Percentiles rank a stretch among this genome's conserved stretches.
phyloP scores from a whole-genome alignment of 2,113 vertebrate species.

The Phylloscopus trochiloides region DNA sequence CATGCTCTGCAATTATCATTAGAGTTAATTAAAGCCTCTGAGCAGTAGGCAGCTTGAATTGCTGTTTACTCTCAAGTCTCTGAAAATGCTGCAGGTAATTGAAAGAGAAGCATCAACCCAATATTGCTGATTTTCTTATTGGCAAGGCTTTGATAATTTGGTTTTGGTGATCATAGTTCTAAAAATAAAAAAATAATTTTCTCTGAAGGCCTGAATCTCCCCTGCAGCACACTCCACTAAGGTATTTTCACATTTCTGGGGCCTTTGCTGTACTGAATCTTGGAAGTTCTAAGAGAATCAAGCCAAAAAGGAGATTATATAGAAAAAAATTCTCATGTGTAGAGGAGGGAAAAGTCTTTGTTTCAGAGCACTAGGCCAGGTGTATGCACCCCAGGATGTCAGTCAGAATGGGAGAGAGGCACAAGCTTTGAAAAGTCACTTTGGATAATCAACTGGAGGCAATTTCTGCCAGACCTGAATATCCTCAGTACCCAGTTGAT shows the following conservation, averaged over 20 bases:
- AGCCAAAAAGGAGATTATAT: neutral
- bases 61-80: conserved; percentile 17
- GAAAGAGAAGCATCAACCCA: neutral
- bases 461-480: neutral
- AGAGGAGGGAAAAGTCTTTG: neutral
- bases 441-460: neutral
- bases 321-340: fast-evolving
- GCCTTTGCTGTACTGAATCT: neutral
- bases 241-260: neutral
- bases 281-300: neutral
- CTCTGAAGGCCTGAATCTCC: neutral
- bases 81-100: conserved; percentile 25
- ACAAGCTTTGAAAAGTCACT: neutral
- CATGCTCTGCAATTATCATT: conserved; percentile 66
- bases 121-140: neutral
- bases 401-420: neutral
- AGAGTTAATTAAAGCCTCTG: conserved; percentile 55
- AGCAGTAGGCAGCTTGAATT: conserved; percentile 20
- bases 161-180: neutral
- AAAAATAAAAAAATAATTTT: neutral
- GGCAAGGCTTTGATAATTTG: neutral
- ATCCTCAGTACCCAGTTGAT: neutral
- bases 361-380: neutral
- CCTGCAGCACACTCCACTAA: neutral
- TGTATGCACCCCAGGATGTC: fast-evolving